Percentiles rank a stretch among this genome's conserved stretches.
These are phyloP conservation scores for Nesogale talazaci DNA, from an alignment of 2,113 vertebrate species.

Conservation along the genomic window DNA sequence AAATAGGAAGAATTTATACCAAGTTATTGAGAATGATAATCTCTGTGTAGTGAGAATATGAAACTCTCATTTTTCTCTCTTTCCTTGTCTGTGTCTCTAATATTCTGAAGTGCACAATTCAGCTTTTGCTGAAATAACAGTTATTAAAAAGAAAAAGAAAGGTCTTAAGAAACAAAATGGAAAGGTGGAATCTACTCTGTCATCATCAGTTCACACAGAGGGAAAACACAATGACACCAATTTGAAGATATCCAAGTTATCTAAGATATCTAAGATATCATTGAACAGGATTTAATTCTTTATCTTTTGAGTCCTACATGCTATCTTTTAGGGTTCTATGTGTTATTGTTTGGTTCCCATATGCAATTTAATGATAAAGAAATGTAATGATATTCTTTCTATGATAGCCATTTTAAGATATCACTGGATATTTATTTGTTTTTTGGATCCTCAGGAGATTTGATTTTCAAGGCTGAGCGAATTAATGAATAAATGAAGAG, in stretches of 20 bases:
- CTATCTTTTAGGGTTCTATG: too few species aligned
- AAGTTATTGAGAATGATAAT: background rate
- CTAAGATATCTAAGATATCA: too few species aligned
- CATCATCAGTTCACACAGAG: background rate
- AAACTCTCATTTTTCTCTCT: background rate
- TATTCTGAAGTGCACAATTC: background rate
- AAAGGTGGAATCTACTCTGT: background rate
- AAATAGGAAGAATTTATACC: background rate
- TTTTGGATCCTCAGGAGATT: background rate
- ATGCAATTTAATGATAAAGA: too few species aligned
- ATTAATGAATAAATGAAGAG: background rate
- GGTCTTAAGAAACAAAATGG: background rate
- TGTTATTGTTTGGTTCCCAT: too few species aligned
- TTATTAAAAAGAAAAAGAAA: background rate
- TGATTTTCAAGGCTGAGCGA: background rate
- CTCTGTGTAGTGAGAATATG: background rate
- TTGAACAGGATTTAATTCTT: too few species aligned
- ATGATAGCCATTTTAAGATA: background rate
- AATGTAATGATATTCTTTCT: too few species aligned
- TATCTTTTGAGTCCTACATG: too few species aligned
- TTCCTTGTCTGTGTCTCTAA: conserved; percentile 1
- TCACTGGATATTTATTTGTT: background rate
- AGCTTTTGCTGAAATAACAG: background rate
- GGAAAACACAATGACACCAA: background rate
- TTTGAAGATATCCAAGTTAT: too few species aligned